Base-by-base conservation (phyloP, 2,797 vertebrate species). In the Hippocampus kuda region DNA sequence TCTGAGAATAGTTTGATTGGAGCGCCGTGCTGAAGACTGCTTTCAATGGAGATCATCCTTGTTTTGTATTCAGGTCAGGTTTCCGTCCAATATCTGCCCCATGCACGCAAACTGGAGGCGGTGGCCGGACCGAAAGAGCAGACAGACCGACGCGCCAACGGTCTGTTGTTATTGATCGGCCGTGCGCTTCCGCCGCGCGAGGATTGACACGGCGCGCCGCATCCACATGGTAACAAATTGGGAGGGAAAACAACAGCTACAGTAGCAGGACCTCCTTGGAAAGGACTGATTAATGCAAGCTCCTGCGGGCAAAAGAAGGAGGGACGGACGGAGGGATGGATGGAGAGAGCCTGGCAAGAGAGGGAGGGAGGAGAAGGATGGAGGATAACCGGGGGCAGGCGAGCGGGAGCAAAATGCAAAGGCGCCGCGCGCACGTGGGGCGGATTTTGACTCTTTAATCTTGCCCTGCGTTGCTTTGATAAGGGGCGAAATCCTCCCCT, bases 401-500 rank as follows among this genome's bases (percentile, higher is more conserved):
- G 76, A 68, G 79, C 82, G 78, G 77, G 54, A 83, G 75, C 66
- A 70, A 48, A 85, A 86, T 72, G 83, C 77, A 73, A 79, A 80
- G 76, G 79, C 73, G 75, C 70, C 54, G 77, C 70, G 68, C 79
- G 77, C 84, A 86, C 75, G 69, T 81, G 66, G 77, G 82, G 86
- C 83, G 88, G 88, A 88, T 89, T 89, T 88, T 86, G 87, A 86
- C 86, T 87, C 85, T 86, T 86, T 90, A 89, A 90, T 90, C 88
- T 88, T 85, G 83, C 85, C 84, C 88, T 90, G 87, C 87, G 83
- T 84, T 79, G 84, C 88, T 84, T 88, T 88, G 90, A 90, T 90
- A 91, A 90, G 87, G 77, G 85, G 78, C 83, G 74, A 85, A 88
- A 86, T 84, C 84, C 83, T 81, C 79, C 81, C 81, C 76, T 81